Evolutionary conservation across 1,140 invertebrate species (phyloP).

Genomic region (Caenorhabditis inopinata): DNA sequence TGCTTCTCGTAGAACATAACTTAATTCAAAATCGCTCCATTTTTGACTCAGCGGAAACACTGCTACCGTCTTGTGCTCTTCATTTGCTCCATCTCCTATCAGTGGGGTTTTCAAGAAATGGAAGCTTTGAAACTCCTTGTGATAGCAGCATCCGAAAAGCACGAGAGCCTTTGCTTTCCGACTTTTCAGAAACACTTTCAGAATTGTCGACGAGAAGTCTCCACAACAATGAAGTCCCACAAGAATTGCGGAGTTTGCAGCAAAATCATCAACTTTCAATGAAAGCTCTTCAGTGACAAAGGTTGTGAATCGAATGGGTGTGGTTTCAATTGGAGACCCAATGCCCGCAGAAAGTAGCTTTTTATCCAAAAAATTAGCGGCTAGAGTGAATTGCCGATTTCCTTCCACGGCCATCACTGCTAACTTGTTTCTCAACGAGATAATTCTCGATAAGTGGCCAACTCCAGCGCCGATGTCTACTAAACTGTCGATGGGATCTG

Average conservation of each 20-base stretch:
- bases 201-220: constrained; percentile 54
- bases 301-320: neutral
- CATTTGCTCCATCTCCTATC: neutral
- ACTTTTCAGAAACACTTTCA: constrained; percentile 49
- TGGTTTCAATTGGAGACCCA: neutral
- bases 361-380: neutral
- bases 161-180: constrained; percentile 38
- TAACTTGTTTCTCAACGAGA: constrained; percentile 42
- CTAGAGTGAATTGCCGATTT: constrained; percentile 8
- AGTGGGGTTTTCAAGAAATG: neutral
- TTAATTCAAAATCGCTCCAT: constrained; percentile 42
- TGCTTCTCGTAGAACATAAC: constrained; percentile 54
- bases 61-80: neutral
- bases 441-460: constrained; percentile 55
- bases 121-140: constrained; percentile 48
- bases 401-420: constrained; percentile 43
- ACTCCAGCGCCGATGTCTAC: constrained; percentile 59
- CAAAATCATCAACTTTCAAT: constrained; percentile 8
- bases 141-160: constrained; percentile 59
- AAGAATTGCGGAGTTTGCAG: constrained; percentile 25
- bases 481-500: constrained; percentile 41
- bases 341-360: neutral
- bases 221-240: constrained; percentile 59
- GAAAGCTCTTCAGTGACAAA: neutral
- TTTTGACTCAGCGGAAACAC: constrained; percentile 36